A percentile compares a stretch with the other conserved stretches of the same genome.
Conservation (phyloP, 2,888 invertebrate species). For the Acholoe squamosa region DNA sequence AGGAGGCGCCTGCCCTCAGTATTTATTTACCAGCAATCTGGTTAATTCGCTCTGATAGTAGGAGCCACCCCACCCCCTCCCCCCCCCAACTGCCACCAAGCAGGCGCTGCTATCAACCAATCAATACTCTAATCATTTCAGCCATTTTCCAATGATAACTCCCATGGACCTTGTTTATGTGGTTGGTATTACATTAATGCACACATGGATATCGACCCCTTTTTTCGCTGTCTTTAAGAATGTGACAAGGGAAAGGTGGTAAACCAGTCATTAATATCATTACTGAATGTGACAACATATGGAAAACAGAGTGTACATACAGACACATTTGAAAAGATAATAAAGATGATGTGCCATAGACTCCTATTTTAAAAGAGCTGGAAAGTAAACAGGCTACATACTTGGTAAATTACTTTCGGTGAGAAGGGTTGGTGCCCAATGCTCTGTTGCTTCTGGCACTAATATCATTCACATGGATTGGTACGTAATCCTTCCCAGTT, state of each 20-base stretch:
- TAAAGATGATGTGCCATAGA: too few species aligned
- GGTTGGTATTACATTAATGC: background rate
- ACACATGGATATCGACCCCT: background rate
- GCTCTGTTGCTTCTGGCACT: background rate
- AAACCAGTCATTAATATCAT: too few species aligned
- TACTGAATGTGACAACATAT: too few species aligned
- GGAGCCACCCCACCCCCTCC: background rate
- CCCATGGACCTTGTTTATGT: background rate
- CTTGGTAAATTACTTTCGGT: background rate
- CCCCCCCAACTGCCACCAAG: too few species aligned
- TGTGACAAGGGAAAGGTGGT: too few species aligned
- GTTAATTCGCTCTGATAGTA: constrained; percentile 27
- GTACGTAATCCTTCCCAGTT: constrained; percentile 30
- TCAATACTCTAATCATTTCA: constrained; percentile 9
- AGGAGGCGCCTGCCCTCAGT: background rate
- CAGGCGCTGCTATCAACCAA: constrained; percentile 2
- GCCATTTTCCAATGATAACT: background rate
- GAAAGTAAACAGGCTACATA: background rate
- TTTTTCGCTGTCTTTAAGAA: background rate
- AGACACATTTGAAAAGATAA: too few species aligned
- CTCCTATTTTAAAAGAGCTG: background rate
- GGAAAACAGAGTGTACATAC: too few species aligned
- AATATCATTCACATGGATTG: constrained; percentile 3
- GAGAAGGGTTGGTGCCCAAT: background rate
- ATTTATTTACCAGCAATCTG: constrained; percentile 49